Base-by-base conservation (phyloP, 1,140 invertebrate genomes). In the Amyelois transitella region DNA sequence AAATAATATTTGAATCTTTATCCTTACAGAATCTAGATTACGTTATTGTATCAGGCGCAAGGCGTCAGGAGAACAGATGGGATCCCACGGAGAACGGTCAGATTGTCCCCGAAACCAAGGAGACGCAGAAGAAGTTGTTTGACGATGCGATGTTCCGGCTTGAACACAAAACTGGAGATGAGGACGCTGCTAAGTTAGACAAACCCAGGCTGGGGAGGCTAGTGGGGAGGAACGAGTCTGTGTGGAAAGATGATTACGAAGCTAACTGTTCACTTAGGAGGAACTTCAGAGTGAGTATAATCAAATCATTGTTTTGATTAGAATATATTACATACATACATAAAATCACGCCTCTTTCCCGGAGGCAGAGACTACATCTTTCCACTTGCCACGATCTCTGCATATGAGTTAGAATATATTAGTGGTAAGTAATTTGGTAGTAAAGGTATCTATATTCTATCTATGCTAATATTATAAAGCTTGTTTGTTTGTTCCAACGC, bases 31-130 rank as follows among this genome's bases (percentile, higher is more conserved):
- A 99, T 90, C 90, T 99, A 70, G 98, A 99, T 83, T 99, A 99
- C 91, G 93, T 96, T 1, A 96, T 99, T 54, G 91, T 99, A 0
- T 95, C 94, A 67, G 99, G 99, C 7, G 98, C 98, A 2, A 90
- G 97, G 69, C 88, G 99, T 12, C 98, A 99, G 88, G 98, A 99
- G 86, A 97, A 97, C 83, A 91, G 98, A 67, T 99, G 98, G 97
- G 98, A 99, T 90, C 97, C 98, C 0, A 94, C 93, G 48, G 93
- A 98, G 72, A 99, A 99, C 92, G 98, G 96, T 56, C 98, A 99
- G 84, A 93, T 96, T 64, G 94, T 96, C 0, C 94, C 96, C 0
- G 94, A 96, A 81, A 96, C 96, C 5, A 98, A 98, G 81, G 94
- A 95, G 81, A 93, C 94, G 6, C 96, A 94, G 53, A 95, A 95